A percentile compares a stretch with the other conserved stretches of the same genome.
Conservation (phyloP, 2,797 vertebrate species). For the Poeciliopsis paucimaculata region DNA sequence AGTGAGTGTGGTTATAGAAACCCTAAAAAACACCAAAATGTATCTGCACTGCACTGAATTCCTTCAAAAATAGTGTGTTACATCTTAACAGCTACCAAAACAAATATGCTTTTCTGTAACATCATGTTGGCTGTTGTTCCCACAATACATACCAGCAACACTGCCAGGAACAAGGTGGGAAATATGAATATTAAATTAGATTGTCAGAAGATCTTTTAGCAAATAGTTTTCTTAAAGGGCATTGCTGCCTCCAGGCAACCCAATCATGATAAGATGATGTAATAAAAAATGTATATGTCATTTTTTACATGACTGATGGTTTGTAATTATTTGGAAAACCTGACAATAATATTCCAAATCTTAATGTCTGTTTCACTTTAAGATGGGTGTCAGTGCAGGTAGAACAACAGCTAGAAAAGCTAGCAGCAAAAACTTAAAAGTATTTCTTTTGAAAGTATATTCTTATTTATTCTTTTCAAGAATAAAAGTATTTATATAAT, state of each 20-base stretch:
- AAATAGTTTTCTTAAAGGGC: neutral
- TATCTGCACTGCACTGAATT: neutral
- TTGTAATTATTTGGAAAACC: neutral
- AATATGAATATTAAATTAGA: neutral
- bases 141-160: neutral
- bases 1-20: neutral
- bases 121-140: neutral
- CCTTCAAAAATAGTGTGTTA: neutral
- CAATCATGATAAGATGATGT: neutral
- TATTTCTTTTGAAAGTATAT: conserved; percentile 31
- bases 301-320: neutral
- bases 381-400: neutral
- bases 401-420: neutral
- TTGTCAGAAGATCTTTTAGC: neutral
- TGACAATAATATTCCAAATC: neutral
- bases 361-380: neutral
- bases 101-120: neutral
- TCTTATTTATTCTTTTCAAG: conserved; percentile 71
- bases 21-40: neutral
- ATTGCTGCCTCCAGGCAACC: neutral
- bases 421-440: conserved; percentile 7
- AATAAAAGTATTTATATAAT: conserved; percentile 59
- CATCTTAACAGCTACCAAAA: neutral
- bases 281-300: neutral
- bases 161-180: neutral